phyloP scores from a whole-genome alignment of 1,140 invertebrate genomes.

The Alviniconcha marisindica region DNA sequence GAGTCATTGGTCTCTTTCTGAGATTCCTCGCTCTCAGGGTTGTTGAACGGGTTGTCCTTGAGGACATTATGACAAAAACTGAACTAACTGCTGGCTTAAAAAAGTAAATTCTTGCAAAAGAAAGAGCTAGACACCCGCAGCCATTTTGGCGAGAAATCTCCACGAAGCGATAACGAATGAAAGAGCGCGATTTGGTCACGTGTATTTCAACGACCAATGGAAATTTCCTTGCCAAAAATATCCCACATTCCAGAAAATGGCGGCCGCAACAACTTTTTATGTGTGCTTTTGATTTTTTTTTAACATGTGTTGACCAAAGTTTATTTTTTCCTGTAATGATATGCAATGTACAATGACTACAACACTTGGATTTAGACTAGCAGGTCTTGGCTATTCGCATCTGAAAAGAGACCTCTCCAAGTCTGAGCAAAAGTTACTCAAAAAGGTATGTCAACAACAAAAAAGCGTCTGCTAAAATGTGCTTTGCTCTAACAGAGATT shows the following conservation, averaged over 20 bases:
- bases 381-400: conserved; percentile 4
- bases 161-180: conserved; percentile 57
- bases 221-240: conserved; percentile 24
- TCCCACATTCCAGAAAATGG: conserved; percentile 37
- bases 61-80: conserved; percentile 63
- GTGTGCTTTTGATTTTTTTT: not conserved
- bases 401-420: not conserved
- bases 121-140: conserved; percentile 53
- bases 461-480: not conserved
- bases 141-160: conserved; percentile 70
- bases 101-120: conserved; percentile 40
- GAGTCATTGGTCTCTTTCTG: conserved; percentile 48
- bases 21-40: conserved; percentile 66
- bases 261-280: not conserved
- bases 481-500: no score
- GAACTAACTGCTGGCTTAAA: conserved; percentile 31
- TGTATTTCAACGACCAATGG: conserved; percentile 61
- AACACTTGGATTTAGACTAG: conserved; percentile 18
- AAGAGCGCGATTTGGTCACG: conserved; percentile 61
- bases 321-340: not conserved
- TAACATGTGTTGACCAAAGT: no score
- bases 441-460: conserved; percentile 9
- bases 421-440: conserved; percentile 24
- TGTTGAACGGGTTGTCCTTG: conserved; percentile 63
- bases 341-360: not conserved